Evolutionary conservation across 2,113 vertebrate genomes (phyloP), one percentile per base, ranked within the genome.

Genomic region (Protobothrops mucrosquamatus): DNA sequence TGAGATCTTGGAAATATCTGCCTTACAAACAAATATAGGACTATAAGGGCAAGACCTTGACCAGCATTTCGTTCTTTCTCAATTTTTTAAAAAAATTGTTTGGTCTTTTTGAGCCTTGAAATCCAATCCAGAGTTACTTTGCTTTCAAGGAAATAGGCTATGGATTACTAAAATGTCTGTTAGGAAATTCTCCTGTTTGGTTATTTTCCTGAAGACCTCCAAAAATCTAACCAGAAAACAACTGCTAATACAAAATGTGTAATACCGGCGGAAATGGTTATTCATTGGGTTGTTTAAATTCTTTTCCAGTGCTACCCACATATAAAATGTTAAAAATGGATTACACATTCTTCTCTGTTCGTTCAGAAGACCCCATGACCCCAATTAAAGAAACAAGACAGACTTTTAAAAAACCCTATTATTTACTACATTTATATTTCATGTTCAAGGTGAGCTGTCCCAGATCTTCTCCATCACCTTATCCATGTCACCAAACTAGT

Each of bases 1-100:
- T 90, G 18, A 86, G 85, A 57, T 94, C 15, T 81, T 93, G 56
- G 90, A 46, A 92, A 48, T 87, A 91, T 7, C 69, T 93, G 22
- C 43, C n/a, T 15, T 29, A 43, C 90, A 24, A 39, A n/a, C 89
- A 81, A 7, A 86, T 92, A 89, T 15, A 43, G 52, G 9, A 89
- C 24, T 48, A n/a, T 51, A 20, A 93, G 3, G 20, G 54, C 6
- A 92, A 29, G 3, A 93, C 61, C 2, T 51, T 55, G 22, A 22
- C 56, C 12, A 48, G 1, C n/a, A 55, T 20, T 89, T 74, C 39
- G 51, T 46, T 46, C 9, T 48, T 92, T 89, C 69, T 24, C 81
- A 61, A 39, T 59, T 26, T 46, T 26, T 43, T 1, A n/a, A n/a
- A n/a, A n/a, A n/a, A n/a, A n/a, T n/a, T n/a, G 39, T 39, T 55